A percentile compares a stretch with the other conserved stretches of the same genome.
Conservation (phyloP, 2,113 vertebrate genomes). For the Cyanoliseus patagonus region DNA sequence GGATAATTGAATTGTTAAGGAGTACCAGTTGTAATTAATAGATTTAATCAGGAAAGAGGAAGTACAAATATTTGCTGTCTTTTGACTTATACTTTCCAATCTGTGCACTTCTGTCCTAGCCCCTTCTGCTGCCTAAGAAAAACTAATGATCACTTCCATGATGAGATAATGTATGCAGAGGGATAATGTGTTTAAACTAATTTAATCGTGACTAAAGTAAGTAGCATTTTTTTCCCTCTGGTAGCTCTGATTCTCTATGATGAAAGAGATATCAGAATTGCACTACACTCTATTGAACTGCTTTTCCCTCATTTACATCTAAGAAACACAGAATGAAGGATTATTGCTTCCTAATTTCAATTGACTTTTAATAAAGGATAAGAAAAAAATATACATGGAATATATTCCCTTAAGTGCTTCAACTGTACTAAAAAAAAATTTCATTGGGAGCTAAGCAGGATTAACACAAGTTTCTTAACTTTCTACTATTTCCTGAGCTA, state of each 20-base stretch:
- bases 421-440: background rate
- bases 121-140: background rate
- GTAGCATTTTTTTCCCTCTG: background rate
- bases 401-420: background rate
- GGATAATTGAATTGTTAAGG: background rate
- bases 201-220: background rate
- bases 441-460: rapidly evolving
- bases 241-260: background rate
- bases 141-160: background rate
- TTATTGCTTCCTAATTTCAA: background rate
- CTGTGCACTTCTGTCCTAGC: background rate
- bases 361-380: background rate
- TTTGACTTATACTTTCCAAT: background rate
- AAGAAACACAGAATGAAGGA: background rate
- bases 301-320: background rate
- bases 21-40: background rate
- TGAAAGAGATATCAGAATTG: background rate
- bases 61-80: background rate
- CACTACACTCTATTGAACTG: background rate
- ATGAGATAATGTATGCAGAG: background rate
- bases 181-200: background rate
- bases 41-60: background rate
- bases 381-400: background rate
- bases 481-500: background rate
- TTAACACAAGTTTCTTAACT: background rate